Conservation (phyloP, 2,888 invertebrate genomes). For the Tipula confusa region DNA sequence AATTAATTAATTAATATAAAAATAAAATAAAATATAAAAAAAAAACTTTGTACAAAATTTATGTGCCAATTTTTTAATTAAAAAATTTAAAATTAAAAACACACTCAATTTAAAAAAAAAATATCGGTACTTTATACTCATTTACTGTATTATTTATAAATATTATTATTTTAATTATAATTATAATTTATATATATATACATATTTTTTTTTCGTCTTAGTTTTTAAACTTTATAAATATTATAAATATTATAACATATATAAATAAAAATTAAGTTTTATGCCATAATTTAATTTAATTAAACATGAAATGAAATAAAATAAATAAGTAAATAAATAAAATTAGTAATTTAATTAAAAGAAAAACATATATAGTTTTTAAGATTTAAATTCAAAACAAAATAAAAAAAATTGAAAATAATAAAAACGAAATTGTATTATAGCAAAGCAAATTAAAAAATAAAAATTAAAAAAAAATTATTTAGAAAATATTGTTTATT, state of each 20-base stretch:
- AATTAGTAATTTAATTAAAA: slow-evolving; percentile 12
- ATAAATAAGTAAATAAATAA: background rate
- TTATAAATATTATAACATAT: slow-evolving; percentile 3
- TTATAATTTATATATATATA: background rate
- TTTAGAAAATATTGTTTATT: background rate
- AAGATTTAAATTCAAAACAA: background rate
- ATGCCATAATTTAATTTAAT: slow-evolving; percentile 20
- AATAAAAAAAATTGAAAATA: background rate
- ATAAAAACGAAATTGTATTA: background rate
- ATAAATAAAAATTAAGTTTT: background rate
- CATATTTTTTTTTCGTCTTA: background rate
- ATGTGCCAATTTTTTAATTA: slow-evolving; percentile 29
- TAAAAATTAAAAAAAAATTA: slow-evolving; percentile 16
- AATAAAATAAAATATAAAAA: background rate
- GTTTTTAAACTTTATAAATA: background rate
- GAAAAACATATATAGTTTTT: background rate
- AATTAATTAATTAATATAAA: background rate
- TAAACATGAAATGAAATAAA: background rate
- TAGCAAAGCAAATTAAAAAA: slow-evolving; percentile 12
- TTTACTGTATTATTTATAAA: background rate
- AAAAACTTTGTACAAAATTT: slow-evolving; percentile 30
- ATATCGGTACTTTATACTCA: slow-evolving; percentile 20
- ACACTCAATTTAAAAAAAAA: background rate
- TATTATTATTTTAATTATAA: background rate
- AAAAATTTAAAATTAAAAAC: slow-evolving; percentile 26